phyloP scores from a whole-genome alignment of 2,888 invertebrate genomes.

The Ophioninae sp. region DNA sequence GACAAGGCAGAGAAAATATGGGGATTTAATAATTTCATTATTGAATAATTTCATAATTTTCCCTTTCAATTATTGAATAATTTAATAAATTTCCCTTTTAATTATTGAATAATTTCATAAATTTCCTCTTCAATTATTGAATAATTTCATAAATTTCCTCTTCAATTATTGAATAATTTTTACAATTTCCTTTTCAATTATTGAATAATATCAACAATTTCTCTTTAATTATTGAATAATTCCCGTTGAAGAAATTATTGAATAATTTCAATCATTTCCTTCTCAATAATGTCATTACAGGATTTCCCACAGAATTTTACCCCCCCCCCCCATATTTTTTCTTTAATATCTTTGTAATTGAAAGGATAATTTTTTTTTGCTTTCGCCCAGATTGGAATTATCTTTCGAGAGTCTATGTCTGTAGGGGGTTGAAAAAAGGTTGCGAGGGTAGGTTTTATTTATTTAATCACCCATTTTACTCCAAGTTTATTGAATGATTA shows the following conservation, averaged over 20 bases:
- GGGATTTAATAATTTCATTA: neutral
- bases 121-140: too few species aligned
- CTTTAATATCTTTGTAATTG: too few species aligned
- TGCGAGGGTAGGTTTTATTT: neutral
- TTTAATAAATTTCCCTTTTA: too few species aligned
- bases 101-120: too few species aligned
- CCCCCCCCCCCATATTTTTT: neutral
- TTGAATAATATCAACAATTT: too few species aligned
- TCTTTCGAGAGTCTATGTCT: neutral
- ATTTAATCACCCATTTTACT: neutral
- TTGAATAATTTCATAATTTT: too few species aligned
- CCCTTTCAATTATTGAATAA: too few species aligned
- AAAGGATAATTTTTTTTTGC: neutral
- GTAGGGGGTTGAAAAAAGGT: neutral
- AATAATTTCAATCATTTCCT: neutral
- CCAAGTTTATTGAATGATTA: neutral
- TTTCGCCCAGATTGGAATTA: neutral
- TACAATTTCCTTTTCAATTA: too few species aligned
- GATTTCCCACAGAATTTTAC: neutral
- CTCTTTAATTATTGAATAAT: too few species aligned
- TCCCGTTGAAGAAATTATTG: too few species aligned
- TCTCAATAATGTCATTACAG: neutral
- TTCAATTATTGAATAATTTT: too few species aligned
- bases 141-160: too few species aligned
- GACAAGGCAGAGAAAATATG: constrained; percentile 2